These are phyloP conservation scores for Xestia xanthographa DNA, from an alignment of 2,888 invertebrate genomes.

Conservation along the genomic window DNA sequence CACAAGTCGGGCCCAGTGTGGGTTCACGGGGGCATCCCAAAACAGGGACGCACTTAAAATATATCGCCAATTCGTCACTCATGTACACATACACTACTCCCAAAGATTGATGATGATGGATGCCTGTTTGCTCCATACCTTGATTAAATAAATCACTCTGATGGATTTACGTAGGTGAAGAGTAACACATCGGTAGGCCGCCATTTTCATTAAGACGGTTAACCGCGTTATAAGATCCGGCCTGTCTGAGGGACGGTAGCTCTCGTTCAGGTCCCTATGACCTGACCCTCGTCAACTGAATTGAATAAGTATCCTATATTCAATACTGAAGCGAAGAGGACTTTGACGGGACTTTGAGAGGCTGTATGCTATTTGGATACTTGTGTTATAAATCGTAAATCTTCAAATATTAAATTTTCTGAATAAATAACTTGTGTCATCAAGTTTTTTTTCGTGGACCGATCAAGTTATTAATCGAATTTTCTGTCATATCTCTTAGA, in stretches of 20 bases:
- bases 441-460: background rate
- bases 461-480: background rate
- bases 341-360: background rate
- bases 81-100: background rate
- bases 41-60: background rate
- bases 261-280: conserved; percentile 6
- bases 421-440: background rate
- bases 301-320: conserved; percentile 35
- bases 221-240: conserved; percentile 32
- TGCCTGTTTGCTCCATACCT: conserved; percentile 3
- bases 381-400: background rate
- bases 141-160: conserved; percentile 42
- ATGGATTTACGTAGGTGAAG: conserved; percentile 41
- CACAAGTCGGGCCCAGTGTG: background rate
- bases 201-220: conserved; percentile 53
- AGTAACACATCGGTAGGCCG: conserved; percentile 9
- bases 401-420: background rate
- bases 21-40: background rate
- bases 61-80: background rate
- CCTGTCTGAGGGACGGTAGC: background rate
- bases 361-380: background rate
- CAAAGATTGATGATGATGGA: conserved; percentile 17
- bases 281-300: conserved; percentile 48
- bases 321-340: conserved; percentile 5
- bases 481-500: background rate